Evolutionary conservation across 92 coral and sea anemone genomes (phyloP).

Genomic region (Phenganax subtilis): DNA sequence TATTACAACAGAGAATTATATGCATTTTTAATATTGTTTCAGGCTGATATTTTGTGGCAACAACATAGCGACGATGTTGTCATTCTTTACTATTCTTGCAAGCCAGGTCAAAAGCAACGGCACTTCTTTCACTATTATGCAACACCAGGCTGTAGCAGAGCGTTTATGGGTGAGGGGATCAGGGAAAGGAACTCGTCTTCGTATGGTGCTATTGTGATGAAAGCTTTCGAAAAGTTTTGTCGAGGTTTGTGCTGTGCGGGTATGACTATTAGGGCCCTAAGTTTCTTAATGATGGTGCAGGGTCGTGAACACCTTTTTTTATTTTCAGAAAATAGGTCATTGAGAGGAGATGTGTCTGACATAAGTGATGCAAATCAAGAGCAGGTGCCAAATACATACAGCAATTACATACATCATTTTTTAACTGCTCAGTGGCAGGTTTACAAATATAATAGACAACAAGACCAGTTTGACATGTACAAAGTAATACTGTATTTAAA

Average conservation of each 20-base stretch:
- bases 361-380: neutral
- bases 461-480: too few species aligned
- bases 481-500: too few species aligned
- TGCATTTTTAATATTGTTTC: neutral
- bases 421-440: too few species aligned
- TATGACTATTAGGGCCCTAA: neutral
- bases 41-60: conserved; percentile 35
- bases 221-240: conserved; percentile 29
- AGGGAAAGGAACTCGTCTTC: conserved; percentile 2
- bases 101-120: conserved; percentile 16
- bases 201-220: conserved; percentile 31
- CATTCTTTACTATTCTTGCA: conserved; percentile 19
- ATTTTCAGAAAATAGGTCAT: neutral
- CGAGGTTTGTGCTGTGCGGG: neutral
- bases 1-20: too few species aligned
- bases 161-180: conserved; percentile 11
- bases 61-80: conserved; percentile 34
- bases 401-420: neutral
- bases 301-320: neutral
- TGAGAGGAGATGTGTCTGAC: neutral
- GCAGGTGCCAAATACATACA: neutral
- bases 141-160: conserved; percentile 23
- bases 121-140: conserved; percentile 39
- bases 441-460: too few species aligned
- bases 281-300: neutral